A percentile compares a stretch with the other conserved stretches of the same genome.
Conservation (phyloP, 2,797 vertebrate species). For the Calcarius lapponicus region DNA sequence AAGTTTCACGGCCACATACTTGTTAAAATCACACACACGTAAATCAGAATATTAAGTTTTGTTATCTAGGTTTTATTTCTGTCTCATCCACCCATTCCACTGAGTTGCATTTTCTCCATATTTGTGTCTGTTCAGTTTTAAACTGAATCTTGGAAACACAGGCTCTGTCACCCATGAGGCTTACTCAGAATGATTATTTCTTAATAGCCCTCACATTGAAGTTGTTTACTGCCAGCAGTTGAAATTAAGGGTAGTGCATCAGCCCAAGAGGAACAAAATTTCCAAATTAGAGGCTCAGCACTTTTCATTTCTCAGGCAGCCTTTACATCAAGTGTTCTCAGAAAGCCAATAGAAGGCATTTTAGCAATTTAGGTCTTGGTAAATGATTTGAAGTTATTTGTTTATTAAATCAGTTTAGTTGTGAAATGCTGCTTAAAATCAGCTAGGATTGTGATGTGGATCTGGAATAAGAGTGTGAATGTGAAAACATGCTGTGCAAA, state of each 20-base stretch:
- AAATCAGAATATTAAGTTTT: slow-evolving; percentile 7
- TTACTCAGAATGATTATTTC: slow-evolving; percentile 48
- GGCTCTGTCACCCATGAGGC: slow-evolving; percentile 20
- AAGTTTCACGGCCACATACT: neutral
- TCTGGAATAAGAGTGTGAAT: neutral
- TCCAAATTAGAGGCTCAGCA: slow-evolving; percentile 26
- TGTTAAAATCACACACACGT: neutral
- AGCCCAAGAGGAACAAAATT: slow-evolving; percentile 38
- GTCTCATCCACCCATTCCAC: neutral
- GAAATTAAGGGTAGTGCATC: slow-evolving; percentile 54
- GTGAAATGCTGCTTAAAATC: neutral
- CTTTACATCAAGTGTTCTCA: neutral
- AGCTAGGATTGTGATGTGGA: neutral
- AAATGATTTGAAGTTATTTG: neutral
- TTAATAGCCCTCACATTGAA: slow-evolving; percentile 38
- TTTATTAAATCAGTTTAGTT: neutral
- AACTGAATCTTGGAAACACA: neutral
- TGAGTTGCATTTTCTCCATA: neutral
- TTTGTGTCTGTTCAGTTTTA: slow-evolving; percentile 13
- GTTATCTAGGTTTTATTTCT: neutral
- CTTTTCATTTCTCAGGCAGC: slow-evolving; percentile 31
- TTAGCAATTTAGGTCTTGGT: neutral
- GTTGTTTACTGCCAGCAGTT: slow-evolving; percentile 58
- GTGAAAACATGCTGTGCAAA: neutral
- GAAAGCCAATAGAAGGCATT: neutral